Percentiles rank a stretch among this genome's conserved stretches.
phyloP scores from a whole-genome alignment of 2,113 vertebrate species.

The Propithecus coquereli region DNA sequence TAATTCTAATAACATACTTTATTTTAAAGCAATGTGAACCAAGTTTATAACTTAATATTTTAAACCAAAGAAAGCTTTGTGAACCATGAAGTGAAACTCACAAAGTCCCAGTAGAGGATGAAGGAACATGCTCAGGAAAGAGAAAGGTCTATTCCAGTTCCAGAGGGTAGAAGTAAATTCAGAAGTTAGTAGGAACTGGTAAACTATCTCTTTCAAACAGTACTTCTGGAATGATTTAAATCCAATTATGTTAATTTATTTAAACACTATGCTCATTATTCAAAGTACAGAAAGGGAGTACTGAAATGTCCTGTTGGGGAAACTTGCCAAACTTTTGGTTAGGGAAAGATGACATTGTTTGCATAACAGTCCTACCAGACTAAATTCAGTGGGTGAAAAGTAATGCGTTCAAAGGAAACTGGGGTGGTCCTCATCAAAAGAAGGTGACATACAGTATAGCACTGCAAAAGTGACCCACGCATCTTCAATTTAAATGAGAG shows the following conservation, averaged over 20 bases:
- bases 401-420: background rate
- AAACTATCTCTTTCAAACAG: background rate
- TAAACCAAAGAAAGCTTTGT: background rate
- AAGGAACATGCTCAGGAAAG: background rate
- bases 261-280: background rate
- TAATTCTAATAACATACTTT: background rate
- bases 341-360: background rate
- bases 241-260: background rate
- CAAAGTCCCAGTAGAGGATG: background rate
- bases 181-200: background rate
- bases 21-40: background rate
- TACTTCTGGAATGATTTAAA: background rate
- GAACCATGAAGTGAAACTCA: background rate
- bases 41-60: constrained; percentile 1
- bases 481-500: background rate
- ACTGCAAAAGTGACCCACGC: background rate
- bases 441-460: background rate
- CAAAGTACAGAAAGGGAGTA: background rate
- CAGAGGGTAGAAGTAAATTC: background rate
- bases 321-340: background rate
- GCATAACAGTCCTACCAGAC: background rate
- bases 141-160: background rate
- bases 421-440: background rate
- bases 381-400: background rate
- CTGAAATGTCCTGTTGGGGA: background rate